These are phyloP conservation scores for Remorina albescens DNA, from an alignment of 2,797 vertebrate genomes.

Conservation along the genomic window DNA sequence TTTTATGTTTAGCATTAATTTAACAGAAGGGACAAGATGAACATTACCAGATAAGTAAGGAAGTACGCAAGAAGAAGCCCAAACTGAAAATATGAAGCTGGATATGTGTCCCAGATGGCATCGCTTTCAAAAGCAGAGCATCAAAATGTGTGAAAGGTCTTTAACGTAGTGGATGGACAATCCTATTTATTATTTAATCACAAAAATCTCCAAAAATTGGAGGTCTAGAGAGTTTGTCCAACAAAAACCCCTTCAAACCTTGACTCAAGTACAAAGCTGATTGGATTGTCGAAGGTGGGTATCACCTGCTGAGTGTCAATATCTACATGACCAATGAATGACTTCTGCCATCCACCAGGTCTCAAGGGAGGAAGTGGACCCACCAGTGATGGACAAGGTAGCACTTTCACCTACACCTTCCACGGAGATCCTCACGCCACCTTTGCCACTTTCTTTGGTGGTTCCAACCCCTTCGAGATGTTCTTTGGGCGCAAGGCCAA, in stretches of 20 bases:
- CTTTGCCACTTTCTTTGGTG: slow-evolving; percentile 97
- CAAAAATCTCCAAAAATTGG: neutral
- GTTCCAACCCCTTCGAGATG: slow-evolving; percentile 97
- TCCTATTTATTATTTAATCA: neutral
- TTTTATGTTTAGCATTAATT: neutral
- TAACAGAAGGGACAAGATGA: neutral
- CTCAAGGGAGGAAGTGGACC: slow-evolving; percentile 94
- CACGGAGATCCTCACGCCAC: slow-evolving; percentile 99
- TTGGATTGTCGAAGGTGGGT: neutral
- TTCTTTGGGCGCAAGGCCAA: slow-evolving; percentile 96
- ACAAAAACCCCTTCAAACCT: neutral
- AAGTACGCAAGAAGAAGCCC: neutral
- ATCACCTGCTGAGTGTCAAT: neutral
- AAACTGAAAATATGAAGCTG: neutral
- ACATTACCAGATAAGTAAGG: neutral
- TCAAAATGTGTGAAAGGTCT: neutral
- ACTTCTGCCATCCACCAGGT: slow-evolving; percentile 79
- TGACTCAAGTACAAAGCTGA: no score
- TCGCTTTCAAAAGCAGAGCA: slow-evolving; percentile 6
- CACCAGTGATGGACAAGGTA: slow-evolving; percentile 90
- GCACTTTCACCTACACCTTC: slow-evolving; percentile 96
- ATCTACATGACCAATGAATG: slow-evolving; percentile 14
- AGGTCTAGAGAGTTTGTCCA: neutral
- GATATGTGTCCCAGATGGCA: neutral
- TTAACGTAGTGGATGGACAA: neutral